Base-by-base conservation (phyloP, 2,113 vertebrate genomes). In the Semicossyphus pulcher region DNA sequence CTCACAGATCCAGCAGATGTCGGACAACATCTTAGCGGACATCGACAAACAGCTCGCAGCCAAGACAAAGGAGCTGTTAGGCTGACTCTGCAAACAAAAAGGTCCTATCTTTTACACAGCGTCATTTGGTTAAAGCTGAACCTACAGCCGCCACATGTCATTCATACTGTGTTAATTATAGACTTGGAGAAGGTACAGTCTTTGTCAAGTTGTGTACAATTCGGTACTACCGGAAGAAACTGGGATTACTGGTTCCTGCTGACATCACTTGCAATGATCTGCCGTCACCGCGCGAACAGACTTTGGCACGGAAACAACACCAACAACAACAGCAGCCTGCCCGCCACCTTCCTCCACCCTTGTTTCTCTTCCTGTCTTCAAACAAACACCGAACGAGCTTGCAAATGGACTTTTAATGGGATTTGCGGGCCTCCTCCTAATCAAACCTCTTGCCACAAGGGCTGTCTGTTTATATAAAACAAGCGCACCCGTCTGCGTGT, bases 31-130 rank as follows among this genome's bases (percentile, higher is more conserved):
- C 0, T 29, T 84, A 0, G 78, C 79, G 0, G 97, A 99, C 89
- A 92, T 98, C 60, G 97, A 99, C 88, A 96, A 93, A 86, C 95
- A 96, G 26, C 93, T 99, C 52, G 92, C 94, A 37, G 89, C 92
- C 0, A 99, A 99, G 92, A 97, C 95, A 73, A 98, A 97, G 81
- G 98, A 99, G 84, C 94, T 99, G 76, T 91, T 99, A 14, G 95
- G 85, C 7, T 90, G 78, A 91, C 21, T 12, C 45, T 14, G 7
- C n/a, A 31, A 58, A 59, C 10, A 57, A 56, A 31, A 5, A 7
- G 26, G 52, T 72, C 26, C 58, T 21, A 10, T 48, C 32, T 41
- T 59, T 1, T 11, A 51, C 44, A 25, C 15, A 39, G 39, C 23
- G 23, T 23, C 31, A 28, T n/a, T 67, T n/a, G 18, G 36, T 72